These are phyloP conservation scores for Falcunculus frontatus DNA, from an alignment of 2,113 vertebrate genomes.

Conservation along the genomic window DNA sequence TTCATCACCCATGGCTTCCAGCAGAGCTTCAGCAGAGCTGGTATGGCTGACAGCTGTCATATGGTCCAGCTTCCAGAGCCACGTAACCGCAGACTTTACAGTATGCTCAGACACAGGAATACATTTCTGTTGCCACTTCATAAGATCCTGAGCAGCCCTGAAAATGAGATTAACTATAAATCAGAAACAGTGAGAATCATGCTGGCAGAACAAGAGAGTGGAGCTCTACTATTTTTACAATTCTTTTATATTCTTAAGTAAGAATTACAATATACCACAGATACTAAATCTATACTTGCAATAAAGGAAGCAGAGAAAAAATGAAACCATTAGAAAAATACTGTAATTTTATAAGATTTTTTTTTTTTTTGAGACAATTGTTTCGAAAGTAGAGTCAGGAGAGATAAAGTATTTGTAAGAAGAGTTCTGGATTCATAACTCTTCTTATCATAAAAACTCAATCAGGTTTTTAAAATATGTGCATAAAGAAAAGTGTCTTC, in stretches of 20 bases:
- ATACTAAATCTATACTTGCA: neutral
- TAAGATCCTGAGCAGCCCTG: slow-evolving; percentile 64
- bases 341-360: neutral
- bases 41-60: slow-evolving; percentile 4
- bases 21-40: slow-evolving; percentile 58
- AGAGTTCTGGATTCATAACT: neutral
- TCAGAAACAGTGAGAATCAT: neutral
- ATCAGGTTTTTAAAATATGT: neutral
- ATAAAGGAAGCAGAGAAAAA: neutral
- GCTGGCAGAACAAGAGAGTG: neutral
- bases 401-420: neutral
- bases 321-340: neutral
- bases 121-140: slow-evolving; percentile 70
- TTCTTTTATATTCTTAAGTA: neutral
- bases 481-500: neutral
- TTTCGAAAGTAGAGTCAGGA: neutral
- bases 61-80: slow-evolving; percentile 64
- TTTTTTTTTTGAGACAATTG: neutral
- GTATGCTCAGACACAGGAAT: slow-evolving; percentile 47
- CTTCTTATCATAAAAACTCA: neutral
- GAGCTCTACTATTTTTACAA: neutral
- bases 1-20: slow-evolving; percentile 70
- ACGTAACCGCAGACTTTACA: slow-evolving; percentile 65
- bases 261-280: neutral
- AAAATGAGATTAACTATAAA: slow-evolving; percentile 6